Evolutionary conservation across 2,113 vertebrate species (phyloP).

Genomic region (Labeo rohita): DNA sequence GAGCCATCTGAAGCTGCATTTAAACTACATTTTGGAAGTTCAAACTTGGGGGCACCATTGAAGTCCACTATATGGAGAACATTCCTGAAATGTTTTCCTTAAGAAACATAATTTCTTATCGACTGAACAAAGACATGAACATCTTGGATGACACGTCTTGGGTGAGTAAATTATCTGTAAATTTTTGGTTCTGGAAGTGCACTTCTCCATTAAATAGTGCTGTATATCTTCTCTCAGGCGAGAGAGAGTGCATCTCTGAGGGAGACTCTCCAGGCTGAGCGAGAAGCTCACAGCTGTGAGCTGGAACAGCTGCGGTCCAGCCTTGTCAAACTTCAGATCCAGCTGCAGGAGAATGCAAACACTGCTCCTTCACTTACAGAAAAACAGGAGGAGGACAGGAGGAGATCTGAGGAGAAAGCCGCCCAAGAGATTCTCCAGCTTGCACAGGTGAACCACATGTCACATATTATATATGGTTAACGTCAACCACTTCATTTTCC

Average conservation of each 20-base stretch:
- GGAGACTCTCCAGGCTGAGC: constrained; percentile 69
- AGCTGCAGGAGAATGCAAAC: constrained; percentile 49
- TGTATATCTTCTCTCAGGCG: constrained; percentile 59
- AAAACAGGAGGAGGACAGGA: constrained; percentile 66
- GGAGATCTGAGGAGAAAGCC: constrained; percentile 60
- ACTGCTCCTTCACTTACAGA: constrained; percentile 49
- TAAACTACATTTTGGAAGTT: no score
- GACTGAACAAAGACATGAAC: no score
- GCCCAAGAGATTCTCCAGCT: constrained; percentile 69
- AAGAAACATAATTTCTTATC: no score
- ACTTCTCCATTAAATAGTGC: background rate
- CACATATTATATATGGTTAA: background rate
- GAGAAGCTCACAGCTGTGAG: constrained; percentile 61
- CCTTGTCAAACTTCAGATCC: constrained; percentile 63
- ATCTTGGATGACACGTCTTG: no score
- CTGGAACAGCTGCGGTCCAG: constrained; percentile 63
- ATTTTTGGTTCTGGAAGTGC: no score
- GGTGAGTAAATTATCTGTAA: no score
- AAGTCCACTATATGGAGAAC: no score
- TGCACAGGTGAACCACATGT: constrained; percentile 61
- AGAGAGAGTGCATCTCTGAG: constrained; percentile 68
- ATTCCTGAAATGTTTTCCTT: no score
- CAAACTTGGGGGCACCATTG: no score
- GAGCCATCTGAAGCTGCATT: no score
- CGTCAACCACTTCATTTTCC: background rate